Conservation (phyloP, 2,797 vertebrate genomes). For the Gymnothorax javanicus region DNA sequence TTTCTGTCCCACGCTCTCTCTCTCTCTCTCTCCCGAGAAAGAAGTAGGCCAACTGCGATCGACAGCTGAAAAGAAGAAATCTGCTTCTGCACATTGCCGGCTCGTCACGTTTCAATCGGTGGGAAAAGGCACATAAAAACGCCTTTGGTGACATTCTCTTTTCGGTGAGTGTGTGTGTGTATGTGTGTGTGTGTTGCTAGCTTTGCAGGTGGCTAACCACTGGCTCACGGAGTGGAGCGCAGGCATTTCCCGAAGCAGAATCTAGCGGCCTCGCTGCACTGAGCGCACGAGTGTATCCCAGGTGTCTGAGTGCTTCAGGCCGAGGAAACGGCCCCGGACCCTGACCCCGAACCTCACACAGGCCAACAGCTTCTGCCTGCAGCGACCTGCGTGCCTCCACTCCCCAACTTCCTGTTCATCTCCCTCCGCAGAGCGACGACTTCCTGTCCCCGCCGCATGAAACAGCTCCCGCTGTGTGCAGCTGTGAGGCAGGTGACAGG, state of each 20-base stretch:
- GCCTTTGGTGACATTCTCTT: not conserved
- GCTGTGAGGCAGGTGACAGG: not conserved
- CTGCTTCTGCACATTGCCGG: not conserved
- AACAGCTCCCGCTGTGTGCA: not conserved
- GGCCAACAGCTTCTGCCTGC: constrained; percentile 1
- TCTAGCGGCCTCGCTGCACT: not conserved
- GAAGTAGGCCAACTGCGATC: constrained; percentile 29
- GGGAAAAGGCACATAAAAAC: not conserved
- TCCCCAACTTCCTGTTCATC: not conserved
- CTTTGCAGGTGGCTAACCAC: not conserved
- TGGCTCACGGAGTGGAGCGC: not conserved
- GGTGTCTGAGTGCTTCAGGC: constrained; percentile 32
- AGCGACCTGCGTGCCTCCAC: not conserved
- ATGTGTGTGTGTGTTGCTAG: not conserved
- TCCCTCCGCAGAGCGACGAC: constrained; percentile 9
- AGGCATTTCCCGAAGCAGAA: not conserved
- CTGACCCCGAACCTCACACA: not conserved
- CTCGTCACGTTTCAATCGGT: not conserved
- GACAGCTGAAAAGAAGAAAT: not conserved
- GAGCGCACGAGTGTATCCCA: constrained; percentile 30
- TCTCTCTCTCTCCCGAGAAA: constrained; percentile 8
- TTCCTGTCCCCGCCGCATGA: constrained; percentile 28
- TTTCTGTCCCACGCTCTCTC: too few species aligned
- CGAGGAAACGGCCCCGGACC: constrained; percentile 25
- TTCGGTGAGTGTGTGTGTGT: not conserved